A percentile compares a stretch with the other conserved stretches of the same genome.
Conservation (phyloP, 2,797 vertebrate species). For the Hippocampus kuda region DNA sequence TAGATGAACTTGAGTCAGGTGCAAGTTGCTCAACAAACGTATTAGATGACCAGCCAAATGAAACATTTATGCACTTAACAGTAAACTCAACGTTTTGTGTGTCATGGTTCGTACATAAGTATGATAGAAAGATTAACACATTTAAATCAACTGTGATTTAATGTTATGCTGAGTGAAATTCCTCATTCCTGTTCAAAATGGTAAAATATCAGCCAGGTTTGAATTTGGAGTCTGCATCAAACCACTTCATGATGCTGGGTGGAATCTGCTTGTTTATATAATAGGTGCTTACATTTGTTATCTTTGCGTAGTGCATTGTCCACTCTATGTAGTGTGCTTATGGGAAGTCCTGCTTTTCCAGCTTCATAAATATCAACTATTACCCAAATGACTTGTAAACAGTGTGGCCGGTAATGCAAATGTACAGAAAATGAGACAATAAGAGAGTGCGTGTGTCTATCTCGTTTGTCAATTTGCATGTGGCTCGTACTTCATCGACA, state of each 20-base stretch:
- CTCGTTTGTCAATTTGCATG: conserved; percentile 9
- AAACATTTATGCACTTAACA: not conserved
- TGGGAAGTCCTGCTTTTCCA: not conserved
- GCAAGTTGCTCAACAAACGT: not conserved
- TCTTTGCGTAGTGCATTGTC: not conserved
- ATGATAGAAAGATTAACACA: no score
- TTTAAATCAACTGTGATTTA: no score
- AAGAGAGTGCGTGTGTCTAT: not conserved
- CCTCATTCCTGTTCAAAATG: not conserved
- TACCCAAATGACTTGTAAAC: not conserved
- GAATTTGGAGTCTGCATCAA: not conserved
- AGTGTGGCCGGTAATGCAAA: not conserved
- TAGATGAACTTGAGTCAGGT: no score
- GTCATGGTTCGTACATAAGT: not conserved
- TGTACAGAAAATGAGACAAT: not conserved
- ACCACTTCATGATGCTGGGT: not conserved
- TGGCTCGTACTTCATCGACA: conserved; percentile 14
- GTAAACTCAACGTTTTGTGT: not conserved
- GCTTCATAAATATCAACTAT: not conserved
- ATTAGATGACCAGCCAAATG: not conserved
- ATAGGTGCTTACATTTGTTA: not conserved
- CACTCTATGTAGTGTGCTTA: not conserved
- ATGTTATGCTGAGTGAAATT: not conserved
- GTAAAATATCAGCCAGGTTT: not conserved
- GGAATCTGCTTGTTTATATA: not conserved